Evolutionary conservation across 1,140 invertebrate species (phyloP).

Genomic region (Chelonus insularis): DNA sequence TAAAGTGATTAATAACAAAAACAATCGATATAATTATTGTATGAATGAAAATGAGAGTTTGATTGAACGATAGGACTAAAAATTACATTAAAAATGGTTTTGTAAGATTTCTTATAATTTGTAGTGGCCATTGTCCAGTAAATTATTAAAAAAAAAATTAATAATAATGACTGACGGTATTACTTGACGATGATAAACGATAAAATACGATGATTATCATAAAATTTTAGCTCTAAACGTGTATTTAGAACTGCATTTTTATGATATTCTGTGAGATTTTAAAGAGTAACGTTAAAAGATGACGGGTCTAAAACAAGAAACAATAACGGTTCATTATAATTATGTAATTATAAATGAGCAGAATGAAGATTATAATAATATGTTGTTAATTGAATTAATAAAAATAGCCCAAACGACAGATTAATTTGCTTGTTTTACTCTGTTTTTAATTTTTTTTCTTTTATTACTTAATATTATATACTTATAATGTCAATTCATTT

Average conservation of each 20-base stretch:
- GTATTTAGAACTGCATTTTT: too few relatives aligned
- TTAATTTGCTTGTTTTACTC: conserved; percentile 6
- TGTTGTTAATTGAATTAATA: conserved; percentile 63
- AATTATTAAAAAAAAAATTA: conserved; percentile 15
- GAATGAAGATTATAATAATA: conserved; percentile 61
- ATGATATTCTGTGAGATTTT: neutral
- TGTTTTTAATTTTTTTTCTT: conserved; percentile 10
- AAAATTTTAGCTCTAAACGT: too few relatives aligned
- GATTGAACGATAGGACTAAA: conserved; percentile 33
- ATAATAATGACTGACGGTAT: conserved; percentile 13
- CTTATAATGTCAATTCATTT: too few relatives aligned
- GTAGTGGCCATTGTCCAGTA: conserved; percentile 51
- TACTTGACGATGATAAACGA: conserved; percentile 12
- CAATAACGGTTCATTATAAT: conserved; percentile 60
- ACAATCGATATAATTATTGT: conserved; percentile 3
- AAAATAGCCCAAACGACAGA: conserved; percentile 55
- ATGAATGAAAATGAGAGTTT: conserved; percentile 31
- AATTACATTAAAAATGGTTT: conserved; percentile 43
- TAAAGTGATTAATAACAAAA: conserved; percentile 4
- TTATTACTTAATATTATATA: too few relatives aligned
- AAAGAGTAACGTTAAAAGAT: conserved; percentile 16
- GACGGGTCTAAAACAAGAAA: conserved; percentile 39
- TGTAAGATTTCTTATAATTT: conserved; percentile 59
- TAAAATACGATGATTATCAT: conserved; percentile 8
- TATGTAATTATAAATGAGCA: conserved; percentile 60